phyloP scores from a whole-genome alignment of 2,113 vertebrate species.

The Prochilodus magdalenae region DNA sequence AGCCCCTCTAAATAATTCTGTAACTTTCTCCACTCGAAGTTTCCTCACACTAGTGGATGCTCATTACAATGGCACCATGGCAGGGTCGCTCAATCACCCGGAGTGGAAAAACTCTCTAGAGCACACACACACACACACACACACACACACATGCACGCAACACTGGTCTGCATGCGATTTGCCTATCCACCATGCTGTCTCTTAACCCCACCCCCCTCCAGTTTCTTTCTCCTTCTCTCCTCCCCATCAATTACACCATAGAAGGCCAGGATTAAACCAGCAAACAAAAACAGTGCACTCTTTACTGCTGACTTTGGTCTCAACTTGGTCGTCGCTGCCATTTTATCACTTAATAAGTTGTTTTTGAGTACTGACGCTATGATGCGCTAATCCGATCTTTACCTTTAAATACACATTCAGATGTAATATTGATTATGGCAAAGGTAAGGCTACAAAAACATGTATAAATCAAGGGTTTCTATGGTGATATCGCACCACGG shows the following conservation, averaged over 20 bases:
- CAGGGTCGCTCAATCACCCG: slow-evolving; percentile 80
- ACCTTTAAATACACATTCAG: background rate
- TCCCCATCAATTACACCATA: slow-evolving; percentile 59
- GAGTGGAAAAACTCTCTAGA: slow-evolving; percentile 75
- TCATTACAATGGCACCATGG: slow-evolving; percentile 80
- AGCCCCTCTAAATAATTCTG: slow-evolving; percentile 81
- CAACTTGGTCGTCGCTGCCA: slow-evolving; percentile 15
- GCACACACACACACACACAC: slow-evolving; percentile 67
- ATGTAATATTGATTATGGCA: background rate
- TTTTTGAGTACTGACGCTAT: background rate
- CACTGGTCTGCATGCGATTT: slow-evolving; percentile 28
- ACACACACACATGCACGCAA: slow-evolving; percentile 70
- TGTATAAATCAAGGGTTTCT: slow-evolving; percentile 7
- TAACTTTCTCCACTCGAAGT: slow-evolving; percentile 79
- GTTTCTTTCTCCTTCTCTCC: slow-evolving; percentile 63
- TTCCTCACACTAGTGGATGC: slow-evolving; percentile 70
- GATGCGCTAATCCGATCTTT: background rate
- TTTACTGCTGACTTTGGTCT: slow-evolving; percentile 24
- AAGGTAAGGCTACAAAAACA: slow-evolving; percentile 1
- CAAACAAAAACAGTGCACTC: slow-evolving; percentile 46
- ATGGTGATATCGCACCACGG: background rate
- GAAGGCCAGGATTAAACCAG: slow-evolving; percentile 26
- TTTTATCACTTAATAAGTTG: background rate
- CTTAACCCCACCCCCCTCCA: slow-evolving; percentile 62
- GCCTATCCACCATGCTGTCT: slow-evolving; percentile 57